Conservation (phyloP, 2,888 invertebrate species). For the Timandra comae region DNA sequence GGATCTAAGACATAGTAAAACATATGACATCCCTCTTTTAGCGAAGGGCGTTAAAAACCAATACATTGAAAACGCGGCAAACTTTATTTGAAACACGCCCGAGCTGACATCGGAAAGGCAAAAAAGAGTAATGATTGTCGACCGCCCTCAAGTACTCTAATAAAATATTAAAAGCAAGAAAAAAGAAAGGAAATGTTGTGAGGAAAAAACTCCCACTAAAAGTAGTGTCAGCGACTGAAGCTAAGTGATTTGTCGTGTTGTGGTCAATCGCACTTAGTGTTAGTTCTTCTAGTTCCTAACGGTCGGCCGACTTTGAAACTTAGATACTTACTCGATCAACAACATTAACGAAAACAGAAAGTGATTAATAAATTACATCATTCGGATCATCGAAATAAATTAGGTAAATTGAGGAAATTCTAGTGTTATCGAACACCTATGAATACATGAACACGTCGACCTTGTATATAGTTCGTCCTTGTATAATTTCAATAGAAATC, state of each 20-base stretch:
- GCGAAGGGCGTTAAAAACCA: not conserved
- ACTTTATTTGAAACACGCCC: slow-evolving; percentile 17
- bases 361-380: too few species aligned
- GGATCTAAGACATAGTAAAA: too few species aligned
- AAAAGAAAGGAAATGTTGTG: slow-evolving; percentile 25
- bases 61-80: not conserved
- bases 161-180: slow-evolving; percentile 29
- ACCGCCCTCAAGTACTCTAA: slow-evolving; percentile 21
- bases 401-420: too few species aligned
- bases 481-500: too few species aligned
- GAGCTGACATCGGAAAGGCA: slow-evolving; percentile 9
- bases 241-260: slow-evolving; percentile 71
- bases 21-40: too few species aligned
- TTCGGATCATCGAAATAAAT: too few species aligned
- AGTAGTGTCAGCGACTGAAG: slow-evolving; percentile 40
- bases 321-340: slow-evolving; percentile 5
- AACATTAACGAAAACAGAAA: too few species aligned
- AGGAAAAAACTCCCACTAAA: slow-evolving; percentile 34
- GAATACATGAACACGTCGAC: too few species aligned
- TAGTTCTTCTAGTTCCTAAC: slow-evolving; percentile 43
- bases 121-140: slow-evolving; percentile 15
- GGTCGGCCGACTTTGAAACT: slow-evolving; percentile 46
- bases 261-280: slow-evolving; percentile 56
- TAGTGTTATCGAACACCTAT: too few species aligned
- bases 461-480: too few species aligned